Percentiles rank a stretch among this genome's conserved stretches.
Conservation (phyloP, 2,113 vertebrate species). For the Eonycteris spelaea region DNA sequence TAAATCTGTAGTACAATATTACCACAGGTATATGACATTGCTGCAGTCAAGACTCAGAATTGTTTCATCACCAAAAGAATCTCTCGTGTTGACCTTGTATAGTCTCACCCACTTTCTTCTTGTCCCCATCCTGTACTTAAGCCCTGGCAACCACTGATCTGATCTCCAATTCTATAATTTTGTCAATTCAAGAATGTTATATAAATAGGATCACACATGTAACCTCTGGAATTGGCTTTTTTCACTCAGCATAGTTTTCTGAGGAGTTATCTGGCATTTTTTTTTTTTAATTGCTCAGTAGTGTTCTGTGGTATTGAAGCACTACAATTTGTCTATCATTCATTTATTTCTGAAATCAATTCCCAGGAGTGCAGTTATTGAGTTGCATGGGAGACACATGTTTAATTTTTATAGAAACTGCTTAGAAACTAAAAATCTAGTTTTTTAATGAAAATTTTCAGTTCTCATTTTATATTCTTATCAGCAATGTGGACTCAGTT, state of each 20-base stretch:
- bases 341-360: not conserved
- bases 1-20: not conserved
- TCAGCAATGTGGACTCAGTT: not conserved
- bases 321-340: not conserved
- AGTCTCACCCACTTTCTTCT: not conserved
- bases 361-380: not conserved
- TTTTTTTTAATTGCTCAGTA: not conserved
- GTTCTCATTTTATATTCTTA: not conserved
- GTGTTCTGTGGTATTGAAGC: not conserved
- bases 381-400: not conserved
- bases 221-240: not conserved
- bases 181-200: not conserved
- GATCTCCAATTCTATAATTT: not conserved
- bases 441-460: not conserved
- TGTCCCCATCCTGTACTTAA: not conserved
- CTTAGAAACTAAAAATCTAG: not conserved
- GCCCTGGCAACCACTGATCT: not conserved
- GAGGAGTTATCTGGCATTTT: not conserved
- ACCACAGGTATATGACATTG: not conserved
- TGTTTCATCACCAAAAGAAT: not conserved
- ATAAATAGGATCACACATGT: not conserved
- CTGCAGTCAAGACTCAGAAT: not conserved
- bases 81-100: not conserved
- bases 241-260: not conserved
- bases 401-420: not conserved